Base-by-base conservation (phyloP, 2,113 vertebrate genomes). In the Arvicanthis niloticus region DNA sequence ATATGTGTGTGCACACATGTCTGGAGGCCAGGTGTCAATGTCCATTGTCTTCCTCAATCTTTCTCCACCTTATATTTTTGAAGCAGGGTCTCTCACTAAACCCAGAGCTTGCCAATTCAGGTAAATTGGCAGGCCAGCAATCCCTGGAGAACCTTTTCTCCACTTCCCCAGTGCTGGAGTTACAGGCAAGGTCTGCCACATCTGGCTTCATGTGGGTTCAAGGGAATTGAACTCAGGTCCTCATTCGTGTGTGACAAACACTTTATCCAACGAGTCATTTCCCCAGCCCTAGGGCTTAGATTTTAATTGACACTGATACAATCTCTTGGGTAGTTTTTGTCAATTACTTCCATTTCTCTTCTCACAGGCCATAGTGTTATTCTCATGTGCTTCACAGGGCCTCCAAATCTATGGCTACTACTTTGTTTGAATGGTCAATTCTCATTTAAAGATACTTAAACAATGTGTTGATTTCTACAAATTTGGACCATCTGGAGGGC, bases 401-500 rank as follows among this genome's bases (percentile, higher is more conserved):
- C 42, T 86, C 40, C 40, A 48, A 26, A n/a, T 34, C 5, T 19
- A 17, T 5, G 37, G 7, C 17, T 56, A 73, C 37, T 87, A 4
- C 48, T 58, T n/a, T 73, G 13, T 56, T 88, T 53, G 37, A n/a
- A 72, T 22, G 22, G 80, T 29, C n/a, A 62, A 42, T 15, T 62
- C n/a, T 65, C 26, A 45, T 62, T 45, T 84, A 60, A 84, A 84
- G n/a, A 87, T 31, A 40, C 40, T 53, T 58, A n/a, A 26, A 29
- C 34, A 29, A 73, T 26, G 17, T 62, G 42, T 45, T 34, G 29
- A 65, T 48, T 72, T 89, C 65, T 10, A 11, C 72, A n/a, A 1
- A 17, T n/a, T 10, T 7, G 1, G 19, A 1, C 45, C 2, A 13
- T 4, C 5, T 37, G 37, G 26, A 1, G 51, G 0, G 24, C 62